Percentiles rank a stretch among this genome's conserved stretches.
Conservation (phyloP, 2,113 vertebrate species). For the Spheniscus mendiculus region DNA sequence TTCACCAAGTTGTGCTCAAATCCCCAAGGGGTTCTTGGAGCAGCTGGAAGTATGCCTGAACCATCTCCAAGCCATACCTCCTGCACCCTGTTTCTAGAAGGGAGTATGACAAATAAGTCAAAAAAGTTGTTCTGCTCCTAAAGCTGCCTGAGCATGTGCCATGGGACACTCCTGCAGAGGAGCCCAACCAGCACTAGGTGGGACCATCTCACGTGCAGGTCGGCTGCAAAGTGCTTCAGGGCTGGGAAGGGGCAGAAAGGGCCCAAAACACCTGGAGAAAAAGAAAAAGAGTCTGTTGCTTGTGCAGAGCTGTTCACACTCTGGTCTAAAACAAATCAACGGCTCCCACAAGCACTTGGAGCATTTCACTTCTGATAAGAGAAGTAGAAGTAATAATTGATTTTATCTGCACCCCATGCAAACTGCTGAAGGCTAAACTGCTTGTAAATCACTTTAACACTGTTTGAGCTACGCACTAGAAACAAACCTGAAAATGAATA, state of each 20-base stretch:
- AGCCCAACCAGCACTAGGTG: not conserved
- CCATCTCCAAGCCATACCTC: not conserved
- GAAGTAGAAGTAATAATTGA: constrained; percentile 39
- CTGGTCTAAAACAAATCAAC: not conserved
- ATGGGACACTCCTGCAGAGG: not conserved
- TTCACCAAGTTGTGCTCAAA: not conserved
- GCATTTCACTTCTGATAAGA: constrained; percentile 18
- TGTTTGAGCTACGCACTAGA: not conserved
- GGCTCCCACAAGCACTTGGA: not conserved
- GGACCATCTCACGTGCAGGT: accelerated
- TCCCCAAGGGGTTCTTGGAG: not conserved
- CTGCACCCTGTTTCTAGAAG: not conserved
- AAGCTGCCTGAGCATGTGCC: accelerated
- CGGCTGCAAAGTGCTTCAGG: not conserved
- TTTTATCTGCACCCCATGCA: constrained; percentile 25
- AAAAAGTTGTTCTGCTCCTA: not conserved
- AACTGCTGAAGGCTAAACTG: constrained; percentile 35
- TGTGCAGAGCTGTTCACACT: not conserved
- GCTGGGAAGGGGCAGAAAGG: not conserved
- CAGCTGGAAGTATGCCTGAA: not conserved
- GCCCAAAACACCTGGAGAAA: not conserved
- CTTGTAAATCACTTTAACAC: constrained; percentile 27
- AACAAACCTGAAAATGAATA: constrained; percentile 50
- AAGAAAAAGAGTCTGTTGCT: not conserved
- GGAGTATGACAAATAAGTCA: not conserved